Evolutionary conservation across 2,113 vertebrate genomes (phyloP).

Genomic region (Tyto alba): DNA sequence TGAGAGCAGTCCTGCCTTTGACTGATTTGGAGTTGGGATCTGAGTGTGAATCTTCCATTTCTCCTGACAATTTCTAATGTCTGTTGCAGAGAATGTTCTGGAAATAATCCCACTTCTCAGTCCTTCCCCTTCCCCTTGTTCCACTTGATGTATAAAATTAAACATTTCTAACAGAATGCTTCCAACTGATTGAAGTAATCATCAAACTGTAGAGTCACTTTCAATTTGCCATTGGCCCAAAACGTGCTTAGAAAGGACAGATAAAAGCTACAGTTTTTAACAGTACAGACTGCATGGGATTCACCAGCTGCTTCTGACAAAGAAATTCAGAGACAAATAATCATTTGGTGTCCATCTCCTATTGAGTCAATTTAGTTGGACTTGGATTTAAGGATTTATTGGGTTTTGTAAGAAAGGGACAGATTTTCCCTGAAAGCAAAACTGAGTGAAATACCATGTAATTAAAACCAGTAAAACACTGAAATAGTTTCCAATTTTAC

Average conservation of each 20-base stretch:
- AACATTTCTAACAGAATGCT: neutral
- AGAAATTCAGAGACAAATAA: neutral
- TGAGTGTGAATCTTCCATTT: neutral
- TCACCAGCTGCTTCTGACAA: neutral
- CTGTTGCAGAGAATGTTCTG: neutral
- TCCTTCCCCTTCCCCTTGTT: neutral
- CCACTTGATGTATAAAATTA: neutral
- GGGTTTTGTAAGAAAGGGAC: neutral
- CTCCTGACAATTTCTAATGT: neutral
- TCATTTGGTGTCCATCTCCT: neutral
- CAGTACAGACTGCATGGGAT: neutral
- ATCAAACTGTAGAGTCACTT: neutral
- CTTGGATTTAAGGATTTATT: neutral
- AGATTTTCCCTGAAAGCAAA: neutral
- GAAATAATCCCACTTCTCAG: neutral
- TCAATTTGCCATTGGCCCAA: neutral
- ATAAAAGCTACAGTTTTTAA: neutral
- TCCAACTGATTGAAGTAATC: neutral
- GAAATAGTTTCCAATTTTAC: neutral
- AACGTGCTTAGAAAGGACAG: neutral
- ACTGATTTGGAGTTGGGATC: neutral
- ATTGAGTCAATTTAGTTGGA: neutral
- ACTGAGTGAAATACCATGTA: neutral
- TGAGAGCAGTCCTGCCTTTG: neutral
- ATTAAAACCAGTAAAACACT: neutral